Base-by-base conservation (phyloP, 1,140 invertebrate species). In the Formica selysi region DNA sequence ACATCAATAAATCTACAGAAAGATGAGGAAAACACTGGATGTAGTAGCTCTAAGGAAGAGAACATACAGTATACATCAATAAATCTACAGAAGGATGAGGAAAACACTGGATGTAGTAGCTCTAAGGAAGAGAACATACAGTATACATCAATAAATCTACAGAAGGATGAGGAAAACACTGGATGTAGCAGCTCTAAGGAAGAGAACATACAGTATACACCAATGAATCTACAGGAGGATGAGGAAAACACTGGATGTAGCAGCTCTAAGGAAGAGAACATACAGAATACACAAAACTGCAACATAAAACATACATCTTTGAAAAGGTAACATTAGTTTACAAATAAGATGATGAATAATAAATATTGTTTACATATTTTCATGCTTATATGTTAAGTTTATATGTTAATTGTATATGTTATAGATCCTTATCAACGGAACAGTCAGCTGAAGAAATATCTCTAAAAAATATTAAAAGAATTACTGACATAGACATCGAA, bases 361-460 rank as follows among this genome's bases (percentile, higher is more conserved):
- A n/a, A 54, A 19, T 26, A 26, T n/a, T 19, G 6, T 22, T 22
- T n/a, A 22, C n/a, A 22, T 59, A 59, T 59, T 59, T 59, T 59
- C 6, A 59, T 51, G 57, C 6, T n/a, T 57, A 57, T 38, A 38
- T 38, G 8, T 41, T 41, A 41, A 57, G 22, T 59, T 59, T 7
- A 26, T 59, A 59, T 59, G 6, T 22, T 59, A 22, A 59, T 59
- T 59, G n/a, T 59, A 59, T 22, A 10, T 59, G 7, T 59, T 59
- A 59, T 59, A 59, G n/a, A 59, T 26, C 57, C 57, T 59, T 59
- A n/a, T 59, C 57, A 59, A 59, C 7, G n/a, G n/a, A 59, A 59
- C 57, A 59, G 8, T 59, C n/a, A 59, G 8, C 1, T 1, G 22
- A 59, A 59, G 57, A 59, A 59, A n/a, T 59, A 5, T 7, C 7